Conservation (phyloP, 2,113 vertebrate species). For the Physeter macrocephalus region DNA sequence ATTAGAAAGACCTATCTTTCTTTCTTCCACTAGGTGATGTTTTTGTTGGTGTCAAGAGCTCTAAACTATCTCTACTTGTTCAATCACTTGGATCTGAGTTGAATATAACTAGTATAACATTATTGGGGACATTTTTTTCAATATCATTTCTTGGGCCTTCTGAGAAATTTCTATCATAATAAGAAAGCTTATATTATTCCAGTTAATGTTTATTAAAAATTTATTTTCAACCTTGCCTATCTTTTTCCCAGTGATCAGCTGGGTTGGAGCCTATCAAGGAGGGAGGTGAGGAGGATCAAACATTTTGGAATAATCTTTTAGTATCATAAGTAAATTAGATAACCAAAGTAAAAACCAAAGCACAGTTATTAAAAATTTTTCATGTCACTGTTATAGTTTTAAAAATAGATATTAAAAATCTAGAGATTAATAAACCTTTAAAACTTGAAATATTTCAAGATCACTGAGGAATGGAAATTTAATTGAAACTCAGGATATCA, state of each 20-base stretch:
- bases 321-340: background rate
- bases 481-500: background rate
- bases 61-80: constrained; percentile 44
- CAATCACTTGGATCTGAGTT: background rate
- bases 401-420: background rate
- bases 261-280: background rate
- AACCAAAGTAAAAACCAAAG: background rate
- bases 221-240: background rate
- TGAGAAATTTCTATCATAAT: constrained; percentile 9
- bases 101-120: background rate
- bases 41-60: constrained; percentile 72
- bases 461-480: background rate
- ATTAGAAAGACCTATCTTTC: constrained; percentile 66
- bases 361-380: background rate
- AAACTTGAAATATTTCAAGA: constrained; percentile 15
- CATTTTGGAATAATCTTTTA: background rate
- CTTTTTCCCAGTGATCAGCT: background rate
- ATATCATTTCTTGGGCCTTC: background rate
- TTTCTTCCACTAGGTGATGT: constrained; percentile 69
- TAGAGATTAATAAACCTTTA: background rate
- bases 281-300: background rate
- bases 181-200: background rate
- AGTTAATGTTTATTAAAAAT: background rate
- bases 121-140: background rate
- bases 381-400: background rate